Base-by-base conservation (phyloP, 2,797 vertebrate genomes). In the Bucorvus abyssinicus region DNA sequence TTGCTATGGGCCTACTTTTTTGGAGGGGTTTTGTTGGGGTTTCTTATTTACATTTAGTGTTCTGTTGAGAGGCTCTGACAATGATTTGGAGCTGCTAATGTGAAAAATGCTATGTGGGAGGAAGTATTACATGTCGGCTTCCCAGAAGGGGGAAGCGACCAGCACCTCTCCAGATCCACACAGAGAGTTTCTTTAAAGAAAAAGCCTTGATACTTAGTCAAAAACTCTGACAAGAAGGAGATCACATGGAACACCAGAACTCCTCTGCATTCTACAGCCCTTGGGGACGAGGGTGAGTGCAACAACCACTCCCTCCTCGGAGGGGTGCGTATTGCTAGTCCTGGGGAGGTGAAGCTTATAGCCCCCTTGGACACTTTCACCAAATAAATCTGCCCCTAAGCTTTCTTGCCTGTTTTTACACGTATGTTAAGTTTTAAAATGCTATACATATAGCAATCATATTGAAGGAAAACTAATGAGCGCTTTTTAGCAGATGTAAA, bases 391-490 rank as follows among this genome's bases (percentile, higher is more conserved):
- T 42, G 4, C 75, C 36, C 59, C 44, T 34, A 12, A 47, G 53
- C 22, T 78, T 47, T 55, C 71, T 61, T 65, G 52, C 42, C 34
- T 32, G 32, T 14, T 84, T 36, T 27, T 3, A 59, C 45, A 26
- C 2, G 4, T 30, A 3, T 14, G 27, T 44, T 40, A 15, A 7
- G 32, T 12, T n/a, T 74, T 23, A 18, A 52, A 44, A 20, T 5
- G 34, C 78, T 76, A 4, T n/a, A 11, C 27, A 4, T 5, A 3
- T 0, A 55, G 53, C 76, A 69, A 3, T 14, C 12, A n/a, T 80
- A 86, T 86, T 81, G 70, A 83, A 85, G 89, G 89, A 52, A 59
- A 92, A 44, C 12, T 50, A 14, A 16, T 59, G 64, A 84, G 79
- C 5, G 30, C 40, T 93, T 64, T 75, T 4, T 64, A 73, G 75